Percentiles rank a stretch among this genome's conserved stretches.
Conservation (phyloP, 2,888 invertebrate genomes). For the Icerya purchasi region DNA sequence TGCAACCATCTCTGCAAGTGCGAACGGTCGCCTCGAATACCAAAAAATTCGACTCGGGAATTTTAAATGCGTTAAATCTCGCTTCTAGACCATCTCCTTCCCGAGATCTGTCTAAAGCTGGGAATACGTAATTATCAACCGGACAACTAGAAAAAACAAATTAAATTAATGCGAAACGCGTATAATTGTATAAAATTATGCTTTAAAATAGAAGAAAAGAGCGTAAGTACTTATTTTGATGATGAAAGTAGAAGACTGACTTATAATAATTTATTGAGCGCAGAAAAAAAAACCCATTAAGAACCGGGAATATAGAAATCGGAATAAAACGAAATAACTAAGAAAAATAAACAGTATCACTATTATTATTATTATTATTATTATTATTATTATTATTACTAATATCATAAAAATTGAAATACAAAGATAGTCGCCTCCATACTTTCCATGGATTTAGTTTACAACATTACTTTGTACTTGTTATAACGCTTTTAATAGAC, state of each 20-base stretch:
- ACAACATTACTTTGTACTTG: no score
- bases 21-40: conserved; percentile 81
- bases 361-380: no score
- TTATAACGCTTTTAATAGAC: no score
- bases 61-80: conserved; percentile 80
- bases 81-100: conserved; percentile 74
- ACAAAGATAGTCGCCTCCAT: no score
- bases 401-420: no score
- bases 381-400: no score
- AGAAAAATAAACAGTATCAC: no score
- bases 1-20: conserved; percentile 72
- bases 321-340: no score
- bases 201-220: background rate
- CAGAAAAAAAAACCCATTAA: no score
- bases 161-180: background rate
- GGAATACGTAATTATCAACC: conserved; percentile 77
- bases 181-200: no score
- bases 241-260: background rate
- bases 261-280: background rate
- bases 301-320: no score
- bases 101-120: conserved; percentile 64
- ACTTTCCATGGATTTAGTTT: no score
- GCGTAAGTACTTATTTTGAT: background rate
- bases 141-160: conserved; percentile 53
- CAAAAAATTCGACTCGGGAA: conserved; percentile 79